Evolutionary conservation across 2,888 invertebrate genomes (phyloP), one percentile per base, ranked within the genome.

Genomic region (Eretmocerus hayati): DNA sequence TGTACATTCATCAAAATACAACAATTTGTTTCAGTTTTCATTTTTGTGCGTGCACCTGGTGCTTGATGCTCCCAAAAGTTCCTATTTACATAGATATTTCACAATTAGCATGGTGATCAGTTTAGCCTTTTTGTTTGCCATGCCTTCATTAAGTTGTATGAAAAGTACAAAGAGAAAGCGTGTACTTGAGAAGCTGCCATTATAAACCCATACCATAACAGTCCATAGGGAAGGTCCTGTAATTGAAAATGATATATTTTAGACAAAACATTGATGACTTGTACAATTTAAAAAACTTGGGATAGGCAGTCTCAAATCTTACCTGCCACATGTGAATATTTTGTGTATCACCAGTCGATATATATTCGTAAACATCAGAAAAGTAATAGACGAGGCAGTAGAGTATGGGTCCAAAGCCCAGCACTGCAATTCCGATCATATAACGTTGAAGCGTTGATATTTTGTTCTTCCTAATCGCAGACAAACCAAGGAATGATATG

Each of bases 201-300:
- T 55, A 94, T 83, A 72, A 94, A 95, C 51, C 85, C 87, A 70
- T 90, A 92, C 94, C 93, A 94, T 52, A 95, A 77, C 21, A 94
- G 75, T 15, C 91, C 92, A 66, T 93, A 90, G 0, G 95, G 94
- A 69, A 88, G 86, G 15, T 85, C 88, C 89, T 91, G 75, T 51
- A 81, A 74, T 48, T 19, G 46, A 45, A 51, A 72, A 52, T 37
- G 13, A 13, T 36, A 26, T 26, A 9, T 6, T 26, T 26, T 6
- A 26, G 11, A 26, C 26, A 26, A 11, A 26, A 26, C 8, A 11
- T 26, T 9, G 6, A 26, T 26, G 11, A 9, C 8, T 26, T 26
- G 26, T 26, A 26, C 26, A 26, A 9, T 26, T 11, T 9, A 26
- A 9, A 9, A 26, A 6, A 26, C 26, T n/a, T n/a, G n/a, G n/a